Evolutionary conservation across 2,797 vertebrate genomes (phyloP), one percentile per base, ranked within the genome.

Genomic region (Hydrolagus colliei): DNA sequence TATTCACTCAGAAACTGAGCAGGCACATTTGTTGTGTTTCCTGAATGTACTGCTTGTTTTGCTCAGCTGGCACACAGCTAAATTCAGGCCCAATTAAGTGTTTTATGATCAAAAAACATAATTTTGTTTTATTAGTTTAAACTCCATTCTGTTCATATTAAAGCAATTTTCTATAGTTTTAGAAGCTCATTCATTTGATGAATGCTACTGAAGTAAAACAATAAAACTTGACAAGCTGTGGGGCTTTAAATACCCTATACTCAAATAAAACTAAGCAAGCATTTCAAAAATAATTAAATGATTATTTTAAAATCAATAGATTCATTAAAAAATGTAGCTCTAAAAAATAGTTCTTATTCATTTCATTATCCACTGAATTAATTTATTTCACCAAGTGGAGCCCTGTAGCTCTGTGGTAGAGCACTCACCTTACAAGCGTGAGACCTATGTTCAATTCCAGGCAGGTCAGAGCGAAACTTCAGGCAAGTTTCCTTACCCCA

Each of bases 251-350:
- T 76, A 59, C 59, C 79, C 62, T 10, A 41, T 35, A 41, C 14
- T 18, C 35, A 76, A 2, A 41, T 52, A 32, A 82, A 80, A 63
- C 6, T 11, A 78, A 22, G 52, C 22, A 20, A 32, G 68, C 63
- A 68, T 82, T 82, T 82, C 16, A 67, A 67, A 35, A 35, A 67
- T 35, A 82, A 67, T 82, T 27, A 32, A 80, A 65, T 11, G 20
- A 82, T 18, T 12, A 22, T 22, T 32, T 68, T 41, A 82, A 82
- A 41, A 84, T 71, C 27, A 82, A 32, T 80, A 22, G 2, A 27
- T 71, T 9, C 4, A 52, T 41, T 18, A 68, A 41, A 20, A 52
- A 27, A 18, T 27, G 52, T 71, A 27, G 65, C 65, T 35, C 18
- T 71, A 32, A 84, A 71, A 68, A 84, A 32, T 4, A 84, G 67